phyloP scores from a whole-genome alignment of 2,113 vertebrate species.

The Lamprologus sp. region DNA sequence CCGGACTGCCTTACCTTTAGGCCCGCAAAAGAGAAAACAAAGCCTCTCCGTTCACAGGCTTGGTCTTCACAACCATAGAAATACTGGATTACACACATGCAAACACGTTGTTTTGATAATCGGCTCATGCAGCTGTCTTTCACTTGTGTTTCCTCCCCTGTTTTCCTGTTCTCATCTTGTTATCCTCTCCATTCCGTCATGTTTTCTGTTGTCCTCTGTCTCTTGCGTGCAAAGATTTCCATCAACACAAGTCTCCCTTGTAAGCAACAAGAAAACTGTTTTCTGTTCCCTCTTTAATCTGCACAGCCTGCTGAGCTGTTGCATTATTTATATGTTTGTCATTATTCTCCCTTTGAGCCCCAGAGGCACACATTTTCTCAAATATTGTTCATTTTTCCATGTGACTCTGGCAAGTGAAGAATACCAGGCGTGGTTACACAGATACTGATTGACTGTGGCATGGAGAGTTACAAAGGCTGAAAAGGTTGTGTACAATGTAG shows the following conservation, averaged over 20 bases:
- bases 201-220: not conserved
- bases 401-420: not conserved
- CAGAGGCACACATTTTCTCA: not conserved
- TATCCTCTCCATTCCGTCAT: not conserved
- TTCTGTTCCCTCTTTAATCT: constrained; percentile 4
- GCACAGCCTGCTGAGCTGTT: not conserved
- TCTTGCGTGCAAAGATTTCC: not conserved
- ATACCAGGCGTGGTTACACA: not conserved
- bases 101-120: not conserved
- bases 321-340: constrained; percentile 24
- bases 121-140: not conserved
- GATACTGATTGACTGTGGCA: not conserved
- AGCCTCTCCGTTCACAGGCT: not conserved
- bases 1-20: not conserved
- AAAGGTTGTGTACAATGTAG: not conserved
- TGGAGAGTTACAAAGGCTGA: not conserved
- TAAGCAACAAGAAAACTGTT: not conserved
- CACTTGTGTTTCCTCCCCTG: not conserved
- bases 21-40: not conserved
- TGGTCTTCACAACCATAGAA: not conserved
- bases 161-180: not conserved
- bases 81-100: not conserved
- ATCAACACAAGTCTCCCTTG: not conserved
- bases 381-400: not conserved
- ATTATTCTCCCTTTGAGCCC: not conserved